Evolutionary conservation across 1,140 invertebrate genomes (phyloP), one percentile per base, ranked within the genome.

Genomic region (Cyclina sinensis): DNA sequence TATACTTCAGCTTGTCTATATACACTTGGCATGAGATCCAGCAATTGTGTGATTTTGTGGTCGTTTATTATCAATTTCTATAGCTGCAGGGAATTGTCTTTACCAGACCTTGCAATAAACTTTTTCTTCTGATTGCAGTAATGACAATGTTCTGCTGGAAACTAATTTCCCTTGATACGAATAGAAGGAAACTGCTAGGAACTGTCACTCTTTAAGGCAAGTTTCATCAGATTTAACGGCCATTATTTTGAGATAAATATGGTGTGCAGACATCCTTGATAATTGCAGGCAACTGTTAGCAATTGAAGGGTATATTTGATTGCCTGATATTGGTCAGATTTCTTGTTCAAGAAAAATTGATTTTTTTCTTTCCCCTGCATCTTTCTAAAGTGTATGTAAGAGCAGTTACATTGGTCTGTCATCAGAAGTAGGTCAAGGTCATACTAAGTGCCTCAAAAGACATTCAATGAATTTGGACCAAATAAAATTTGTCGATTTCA

Each of bases 141-240:
- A 37, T 70, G 32, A 37, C 65, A 70, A 32, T 24, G 35, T 27
- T 27, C 14, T 70, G 65, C 32, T 32, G 37, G 65, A 70, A 37
- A 11, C 65, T 37, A 70, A 70, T 70, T 70, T 70, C 65, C 65
- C 65, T 70, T 9, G 65, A 70, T 70, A 37, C 65, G 18, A 27
- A n/a, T 62, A 27, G 24, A 27, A 27, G 7, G 57, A 27, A 62
- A 62, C 57, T 24, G 5, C 1, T 14, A 11, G 24, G 57, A 62
- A 62, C 57, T 27, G 24, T 27, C n/a, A 62, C 57, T n/a, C 18
- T 62, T 62, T 4, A 27, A 43, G 24, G 1, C 18, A 62, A 9
- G 27, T 62, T 62, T 62, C 24, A 62, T 62, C n/a, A 1, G 27
- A 1, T 27, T 24, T 9, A 27, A n/a, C n/a, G 24, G 4, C n/a